A percentile compares a stretch with the other conserved stretches of the same genome.
Evolutionary conservation across 2,113 vertebrate species (phyloP).

Genomic region (Peromyscus californicus): DNA sequence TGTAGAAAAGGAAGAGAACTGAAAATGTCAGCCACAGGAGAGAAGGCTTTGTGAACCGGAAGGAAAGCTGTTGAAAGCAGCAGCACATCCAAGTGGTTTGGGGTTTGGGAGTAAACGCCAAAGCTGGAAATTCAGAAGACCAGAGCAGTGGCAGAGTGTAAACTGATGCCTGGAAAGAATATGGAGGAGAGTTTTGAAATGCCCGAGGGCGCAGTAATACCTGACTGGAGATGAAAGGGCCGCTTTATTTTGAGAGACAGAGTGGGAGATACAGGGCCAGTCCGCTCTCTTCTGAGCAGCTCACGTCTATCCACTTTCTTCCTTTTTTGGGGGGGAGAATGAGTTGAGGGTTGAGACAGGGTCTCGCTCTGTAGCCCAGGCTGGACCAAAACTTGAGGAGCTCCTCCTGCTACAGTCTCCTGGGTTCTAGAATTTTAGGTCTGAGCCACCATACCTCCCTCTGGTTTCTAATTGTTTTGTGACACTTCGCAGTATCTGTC

Average conservation of each 20-base stretch:
- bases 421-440: background rate
- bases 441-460: background rate
- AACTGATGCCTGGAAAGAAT: background rate
- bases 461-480: slow-evolving; percentile 24
- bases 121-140: slow-evolving; percentile 49
- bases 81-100: background rate
- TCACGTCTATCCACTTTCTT: background rate
- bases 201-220: background rate
- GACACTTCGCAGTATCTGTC: background rate
- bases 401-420: background rate
- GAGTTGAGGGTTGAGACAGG: background rate
- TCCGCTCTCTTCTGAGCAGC: background rate
- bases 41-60: slow-evolving; percentile 17
- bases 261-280: background rate
- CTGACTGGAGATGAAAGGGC: background rate
- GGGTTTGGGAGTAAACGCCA: slow-evolving; percentile 35
- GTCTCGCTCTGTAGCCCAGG: background rate
- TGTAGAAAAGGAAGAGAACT: slow-evolving; percentile 28
- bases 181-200: slow-evolving; percentile 34
- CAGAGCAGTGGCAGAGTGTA: background rate
- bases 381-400: background rate
- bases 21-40: slow-evolving; percentile 36
- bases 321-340: too few species aligned
- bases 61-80: slow-evolving; percentile 11
- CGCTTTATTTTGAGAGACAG: background rate